These are phyloP conservation scores for Iphiclides podalirius DNA, from an alignment of 2,888 invertebrate species.

Conservation along the genomic window DNA sequence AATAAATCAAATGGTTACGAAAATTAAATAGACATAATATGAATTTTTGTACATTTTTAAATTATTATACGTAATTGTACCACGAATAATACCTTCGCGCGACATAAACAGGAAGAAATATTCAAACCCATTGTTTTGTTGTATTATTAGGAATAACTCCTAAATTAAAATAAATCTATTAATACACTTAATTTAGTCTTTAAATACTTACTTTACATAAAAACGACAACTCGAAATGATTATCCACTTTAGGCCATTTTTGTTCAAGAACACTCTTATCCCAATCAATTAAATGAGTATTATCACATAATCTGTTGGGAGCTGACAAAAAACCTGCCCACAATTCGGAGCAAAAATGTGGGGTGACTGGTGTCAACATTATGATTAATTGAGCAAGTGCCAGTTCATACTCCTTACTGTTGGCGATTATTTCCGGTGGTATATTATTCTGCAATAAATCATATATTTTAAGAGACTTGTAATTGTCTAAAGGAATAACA, in stretches of 20 bases:
- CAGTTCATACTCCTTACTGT: slow-evolving; percentile 87
- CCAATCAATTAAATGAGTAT: slow-evolving; percentile 81
- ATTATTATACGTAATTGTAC: too few relatives aligned
- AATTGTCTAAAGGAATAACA: too few relatives aligned
- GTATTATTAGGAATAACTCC: too few relatives aligned
- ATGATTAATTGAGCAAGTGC: slow-evolving; percentile 89
- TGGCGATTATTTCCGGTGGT: slow-evolving; percentile 80
- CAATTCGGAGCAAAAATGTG: slow-evolving; percentile 94
- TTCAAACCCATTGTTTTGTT: too few relatives aligned
- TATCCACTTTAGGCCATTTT: slow-evolving; percentile 88
- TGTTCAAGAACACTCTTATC: slow-evolving; percentile 86
- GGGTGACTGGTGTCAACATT: slow-evolving; percentile 92
- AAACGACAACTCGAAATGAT: slow-evolving; percentile 83
- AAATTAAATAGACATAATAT: too few relatives aligned
- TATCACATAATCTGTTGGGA: slow-evolving; percentile 75
- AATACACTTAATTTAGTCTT: too few relatives aligned
- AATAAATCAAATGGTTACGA: too few relatives aligned
- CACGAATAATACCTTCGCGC: too few relatives aligned
- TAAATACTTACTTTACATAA: slow-evolving; percentile 79
- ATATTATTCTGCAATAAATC: slow-evolving; percentile 75
- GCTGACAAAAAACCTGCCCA: slow-evolving; percentile 89
- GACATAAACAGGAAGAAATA: too few relatives aligned
- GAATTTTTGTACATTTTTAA: too few relatives aligned
- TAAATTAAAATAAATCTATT: too few relatives aligned
- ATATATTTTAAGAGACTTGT: neutral